Evolutionary conservation across 2,888 invertebrate species (phyloP).

Genomic region (Horisme vitalbata): DNA sequence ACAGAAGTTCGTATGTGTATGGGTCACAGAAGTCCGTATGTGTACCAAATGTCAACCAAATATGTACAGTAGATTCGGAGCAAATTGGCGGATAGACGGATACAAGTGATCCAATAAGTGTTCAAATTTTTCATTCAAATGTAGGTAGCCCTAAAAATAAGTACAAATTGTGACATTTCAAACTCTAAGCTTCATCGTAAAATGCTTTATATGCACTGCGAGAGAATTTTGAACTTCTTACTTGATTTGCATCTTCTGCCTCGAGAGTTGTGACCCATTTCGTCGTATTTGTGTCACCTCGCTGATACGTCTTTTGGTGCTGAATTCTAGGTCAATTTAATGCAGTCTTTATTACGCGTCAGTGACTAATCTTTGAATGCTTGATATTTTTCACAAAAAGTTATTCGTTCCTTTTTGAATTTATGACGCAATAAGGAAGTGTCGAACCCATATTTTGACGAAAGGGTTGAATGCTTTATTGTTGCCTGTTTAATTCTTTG

Average conservation of each 20-base stretch:
- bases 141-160: too few relatives aligned
- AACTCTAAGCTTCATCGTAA: background rate
- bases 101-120: too few relatives aligned
- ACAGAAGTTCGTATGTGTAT: too few relatives aligned
- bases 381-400: slow-evolving; percentile 37
- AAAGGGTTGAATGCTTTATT: slow-evolving; percentile 78
- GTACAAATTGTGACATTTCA: too few relatives aligned
- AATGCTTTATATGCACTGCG: slow-evolving; percentile 5
- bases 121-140: too few relatives aligned
- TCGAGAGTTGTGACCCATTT: slow-evolving; percentile 25
- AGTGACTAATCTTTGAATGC: slow-evolving; percentile 14
- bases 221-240: slow-evolving; percentile 11
- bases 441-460: slow-evolving; percentile 70
- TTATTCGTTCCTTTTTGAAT: slow-evolving; percentile 64
- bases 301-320: slow-evolving; percentile 6
- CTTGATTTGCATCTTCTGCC: slow-evolving; percentile 13
- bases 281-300: slow-evolving; percentile 13
- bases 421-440: slow-evolving; percentile 81
- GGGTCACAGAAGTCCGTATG: too few relatives aligned
- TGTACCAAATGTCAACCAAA: too few relatives aligned
- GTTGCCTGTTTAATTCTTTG: slow-evolving; percentile 69
- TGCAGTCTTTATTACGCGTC: slow-evolving; percentile 4
- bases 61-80: too few relatives aligned
- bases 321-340: slow-evolving; percentile 27
- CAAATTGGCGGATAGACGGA: too few relatives aligned